Percentiles rank a stretch among this genome's conserved stretches.
phyloP scores from a whole-genome alignment of 2,888 invertebrate species.

The Hololepta plana region DNA sequence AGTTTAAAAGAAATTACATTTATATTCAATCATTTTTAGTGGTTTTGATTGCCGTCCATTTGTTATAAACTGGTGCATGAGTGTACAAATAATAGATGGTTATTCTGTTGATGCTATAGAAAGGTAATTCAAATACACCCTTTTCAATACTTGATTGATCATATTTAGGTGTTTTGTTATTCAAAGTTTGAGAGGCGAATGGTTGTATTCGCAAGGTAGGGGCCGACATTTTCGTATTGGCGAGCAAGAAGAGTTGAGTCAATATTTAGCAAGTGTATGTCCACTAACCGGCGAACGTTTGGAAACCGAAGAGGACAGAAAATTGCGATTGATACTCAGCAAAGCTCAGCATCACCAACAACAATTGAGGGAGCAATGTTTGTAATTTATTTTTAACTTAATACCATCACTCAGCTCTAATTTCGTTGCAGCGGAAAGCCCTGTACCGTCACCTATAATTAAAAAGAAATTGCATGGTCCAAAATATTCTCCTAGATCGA shows the following conservation, averaged over 20 bases:
- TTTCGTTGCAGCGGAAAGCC: slow-evolving; percentile 15
- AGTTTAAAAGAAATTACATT: too few relatives aligned
- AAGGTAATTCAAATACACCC: slow-evolving; percentile 38
- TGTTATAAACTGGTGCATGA: slow-evolving; percentile 85
- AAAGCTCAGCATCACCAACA: slow-evolving; percentile 85
- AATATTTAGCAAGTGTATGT: slow-evolving; percentile 69
- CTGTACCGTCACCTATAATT: slow-evolving; percentile 29
- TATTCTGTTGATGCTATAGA: slow-evolving; percentile 80
- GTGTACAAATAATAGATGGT: slow-evolving; percentile 73
- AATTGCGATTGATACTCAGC: slow-evolving; percentile 66
- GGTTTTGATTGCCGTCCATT: slow-evolving; percentile 86
- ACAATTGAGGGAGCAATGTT: slow-evolving; percentile 50
- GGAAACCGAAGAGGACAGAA: slow-evolving; percentile 74
- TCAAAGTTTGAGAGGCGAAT: slow-evolving; percentile 74
- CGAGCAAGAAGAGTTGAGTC: slow-evolving; percentile 62
- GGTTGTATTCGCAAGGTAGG: slow-evolving; percentile 88
- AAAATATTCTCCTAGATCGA: slow-evolving; percentile 29
- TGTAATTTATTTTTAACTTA: too few relatives aligned
- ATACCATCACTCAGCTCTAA: too few relatives aligned
- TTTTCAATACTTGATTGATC: background rate
- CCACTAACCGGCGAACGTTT: slow-evolving; percentile 66
- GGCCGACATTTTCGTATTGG: slow-evolving; percentile 76
- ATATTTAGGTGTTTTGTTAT: too few relatives aligned
- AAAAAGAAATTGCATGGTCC: slow-evolving; percentile 30
- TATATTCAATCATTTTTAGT: slow-evolving; percentile 29